Base-by-base conservation (phyloP, 2,888 invertebrate genomes). In the Globia sparganii region DNA sequence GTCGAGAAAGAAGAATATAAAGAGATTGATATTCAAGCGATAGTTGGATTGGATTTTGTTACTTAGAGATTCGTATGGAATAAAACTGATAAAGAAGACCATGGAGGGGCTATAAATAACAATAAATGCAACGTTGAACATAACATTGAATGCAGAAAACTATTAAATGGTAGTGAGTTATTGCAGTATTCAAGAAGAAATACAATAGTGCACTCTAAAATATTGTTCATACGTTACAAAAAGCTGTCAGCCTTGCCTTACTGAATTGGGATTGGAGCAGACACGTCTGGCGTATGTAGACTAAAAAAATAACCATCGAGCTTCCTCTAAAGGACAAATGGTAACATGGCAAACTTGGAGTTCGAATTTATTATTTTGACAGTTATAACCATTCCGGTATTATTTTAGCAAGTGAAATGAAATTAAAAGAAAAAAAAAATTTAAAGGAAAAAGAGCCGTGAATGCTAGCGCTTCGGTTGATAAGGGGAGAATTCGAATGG, bases 291-390 rank as follows among this genome's bases (percentile, higher is more conserved):
- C 31, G 59, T 70, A 62, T 9, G 34, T 40, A 49, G 34, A 71
- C 61, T 28, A 34, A 82, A 82, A 34, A 82, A 82, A 83, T 71
- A 82, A 61, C 46, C 34, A 70, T 18, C 46, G 34, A 49, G 28
- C 25, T 56, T 62, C 15, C 11, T 28, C 34, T 21, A 82, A 67
- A 77, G 34, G 34, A 49, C 56, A 77, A 70, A 80, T 40, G 56
- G 43, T n/a, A 80, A 37, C n/a, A 64, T 46, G 4, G 15, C 11
- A 21, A 31, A 64, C 15, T 64, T 64, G 2, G 25, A 64, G 31
- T 21, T 62, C 0, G 3, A 37, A 43, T 71, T 18, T 28, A 28
- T 62, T n/a, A n/a, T n/a, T n/a, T 56, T 25, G 21, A 61, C 53
- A 4, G 2, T 9, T 21, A 34, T 18, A 43, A 3, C 43, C 43